Conservation (phyloP, 2,888 invertebrate genomes). For the Apoda limacodes region DNA sequence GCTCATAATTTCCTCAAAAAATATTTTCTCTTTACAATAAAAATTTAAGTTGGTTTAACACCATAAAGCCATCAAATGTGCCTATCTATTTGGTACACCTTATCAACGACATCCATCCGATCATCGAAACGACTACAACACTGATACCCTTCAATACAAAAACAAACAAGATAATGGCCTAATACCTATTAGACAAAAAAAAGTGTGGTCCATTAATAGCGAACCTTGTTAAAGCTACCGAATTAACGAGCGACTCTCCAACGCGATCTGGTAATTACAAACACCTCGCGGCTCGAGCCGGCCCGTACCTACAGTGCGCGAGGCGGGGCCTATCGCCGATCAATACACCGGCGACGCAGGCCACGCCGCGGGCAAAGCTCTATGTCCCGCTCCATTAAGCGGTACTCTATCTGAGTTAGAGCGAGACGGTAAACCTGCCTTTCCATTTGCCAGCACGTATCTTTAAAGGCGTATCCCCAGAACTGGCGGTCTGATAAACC, state of each 20-base stretch:
- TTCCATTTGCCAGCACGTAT: conserved; percentile 28
- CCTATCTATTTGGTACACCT: too few species aligned
- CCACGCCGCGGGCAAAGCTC: conserved; percentile 16
- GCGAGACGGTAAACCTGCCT: conserved; percentile 29
- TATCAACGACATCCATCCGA: conserved; percentile 18
- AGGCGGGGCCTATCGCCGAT: conserved; percentile 37
- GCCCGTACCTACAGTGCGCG: conserved; percentile 40
- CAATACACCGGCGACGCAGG: conserved; percentile 36
- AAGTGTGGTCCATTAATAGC: conserved; percentile 53
- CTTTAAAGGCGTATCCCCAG: conserved; percentile 43
- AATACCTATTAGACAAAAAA: conserved; percentile 28
- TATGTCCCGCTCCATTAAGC: conserved; percentile 29
- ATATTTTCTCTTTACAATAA: too few species aligned
- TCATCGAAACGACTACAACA: background rate
- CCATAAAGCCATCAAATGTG: too few species aligned
- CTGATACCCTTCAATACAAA: too few species aligned
- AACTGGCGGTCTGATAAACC: conserved; percentile 28
- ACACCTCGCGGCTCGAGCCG: conserved; percentile 29
- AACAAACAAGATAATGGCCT: conserved; percentile 30
- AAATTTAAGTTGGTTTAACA: too few species aligned
- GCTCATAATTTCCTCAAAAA: too few species aligned
- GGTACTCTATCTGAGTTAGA: conserved; percentile 20
- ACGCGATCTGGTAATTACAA: conserved; percentile 54
- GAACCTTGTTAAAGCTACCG: conserved; percentile 56
- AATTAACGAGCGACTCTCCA: conserved; percentile 50